Conservation (phyloP, 1,140 invertebrate species). For the Bombus pascuorum region DNA sequence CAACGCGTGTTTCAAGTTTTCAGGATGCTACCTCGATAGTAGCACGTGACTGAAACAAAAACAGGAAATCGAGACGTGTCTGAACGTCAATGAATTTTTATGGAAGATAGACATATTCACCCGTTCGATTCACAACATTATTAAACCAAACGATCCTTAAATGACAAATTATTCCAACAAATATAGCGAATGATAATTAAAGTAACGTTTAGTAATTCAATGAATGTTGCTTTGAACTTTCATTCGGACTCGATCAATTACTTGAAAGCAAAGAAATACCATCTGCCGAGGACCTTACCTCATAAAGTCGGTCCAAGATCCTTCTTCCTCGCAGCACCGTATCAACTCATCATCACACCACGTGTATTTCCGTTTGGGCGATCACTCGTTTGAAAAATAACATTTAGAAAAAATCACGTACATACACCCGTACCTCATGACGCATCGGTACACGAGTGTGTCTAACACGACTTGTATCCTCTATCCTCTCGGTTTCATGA, state of each 20-base stretch:
- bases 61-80: neutral
- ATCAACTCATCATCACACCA: constrained; percentile 68
- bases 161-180: neutral
- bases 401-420: constrained; percentile 26
- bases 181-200: neutral
- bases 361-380: constrained; percentile 31
- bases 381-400: constrained; percentile 2
- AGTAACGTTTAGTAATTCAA: neutral
- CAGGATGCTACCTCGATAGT: neutral
- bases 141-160: neutral
- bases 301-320: constrained; percentile 58
- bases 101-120: neutral
- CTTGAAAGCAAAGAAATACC: neutral
- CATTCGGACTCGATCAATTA: neutral
- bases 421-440: constrained; percentile 40
- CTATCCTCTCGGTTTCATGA: constrained; percentile 53
- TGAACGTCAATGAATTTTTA: neutral
- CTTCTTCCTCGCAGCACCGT: constrained; percentile 44
- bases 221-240: neutral
- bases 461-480: neutral
- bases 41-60: constrained; percentile 5
- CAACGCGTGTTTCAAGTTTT: neutral
- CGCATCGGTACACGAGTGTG: constrained; percentile 20
- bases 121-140: neutral
- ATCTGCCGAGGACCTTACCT: constrained; percentile 48